Evolutionary conservation across 2,113 vertebrate species (phyloP).

Genomic region (Crotalus viridis): DNA sequence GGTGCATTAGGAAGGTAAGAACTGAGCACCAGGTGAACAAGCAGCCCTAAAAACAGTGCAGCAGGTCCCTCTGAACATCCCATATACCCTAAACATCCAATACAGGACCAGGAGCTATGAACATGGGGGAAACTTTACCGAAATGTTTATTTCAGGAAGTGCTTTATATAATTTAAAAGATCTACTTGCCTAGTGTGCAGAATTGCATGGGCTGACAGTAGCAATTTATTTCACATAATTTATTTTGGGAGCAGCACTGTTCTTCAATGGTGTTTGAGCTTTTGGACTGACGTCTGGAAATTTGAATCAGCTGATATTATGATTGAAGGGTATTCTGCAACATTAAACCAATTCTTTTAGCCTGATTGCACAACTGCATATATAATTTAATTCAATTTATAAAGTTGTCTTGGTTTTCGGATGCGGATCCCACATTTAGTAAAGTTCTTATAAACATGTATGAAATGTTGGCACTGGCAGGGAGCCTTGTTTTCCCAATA

Average conservation of each 20-base stretch:
- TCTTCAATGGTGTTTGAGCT: neutral
- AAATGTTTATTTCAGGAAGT: neutral
- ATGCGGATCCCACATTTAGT: neutral
- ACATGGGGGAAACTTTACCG: neutral
- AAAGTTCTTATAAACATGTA: neutral
- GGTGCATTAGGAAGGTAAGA: too few relatives aligned
- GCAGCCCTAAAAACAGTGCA: too few relatives aligned
- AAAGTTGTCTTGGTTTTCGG: neutral
- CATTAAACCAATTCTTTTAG: neutral
- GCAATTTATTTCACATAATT: neutral
- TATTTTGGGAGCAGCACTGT: neutral
- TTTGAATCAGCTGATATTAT: neutral
- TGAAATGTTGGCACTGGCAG: slow-evolving; percentile 9
- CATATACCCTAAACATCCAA: too few relatives aligned
- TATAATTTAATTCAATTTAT: neutral
- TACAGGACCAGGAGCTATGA: neutral
- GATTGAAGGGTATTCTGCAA: neutral
- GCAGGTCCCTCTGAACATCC: too few relatives aligned
- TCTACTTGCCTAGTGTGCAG: neutral
- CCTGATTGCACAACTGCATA: neutral
- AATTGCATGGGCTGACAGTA: neutral
- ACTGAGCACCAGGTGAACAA: too few relatives aligned
- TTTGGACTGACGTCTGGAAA: neutral
- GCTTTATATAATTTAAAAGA: slow-evolving; percentile 18
- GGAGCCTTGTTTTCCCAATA: neutral